Evolutionary conservation across 2,888 invertebrate species (phyloP), one percentile per base, ranked within the genome.

Genomic region (Andrena camellia): DNA sequence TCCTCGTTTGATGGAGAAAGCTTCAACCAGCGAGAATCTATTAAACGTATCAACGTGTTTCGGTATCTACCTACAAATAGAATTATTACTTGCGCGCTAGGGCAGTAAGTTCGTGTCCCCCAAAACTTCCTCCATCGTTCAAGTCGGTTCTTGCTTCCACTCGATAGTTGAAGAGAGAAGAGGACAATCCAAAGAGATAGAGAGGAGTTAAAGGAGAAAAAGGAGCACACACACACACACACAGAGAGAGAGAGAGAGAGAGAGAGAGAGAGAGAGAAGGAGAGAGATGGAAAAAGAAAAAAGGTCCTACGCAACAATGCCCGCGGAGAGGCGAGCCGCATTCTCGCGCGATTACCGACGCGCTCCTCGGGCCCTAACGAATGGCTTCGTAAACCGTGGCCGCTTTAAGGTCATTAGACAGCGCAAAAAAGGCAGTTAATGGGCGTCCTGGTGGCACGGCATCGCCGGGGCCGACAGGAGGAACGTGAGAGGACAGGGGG

Each of bases 401-500:
- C 85, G 90, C 89, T 90, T 90, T 89, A 87, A 90, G 90, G 90
- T 90, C 91, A 90, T 91, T 91, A 90, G 90, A 86, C 89, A 81
- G 83, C 81, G 90, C 86, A 91, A 90, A 90, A 92, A 91, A 88
- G 86, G 74, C 84, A 89, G 88, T 88, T 90, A 91, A 91, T 89
- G 86, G 90, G 74, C 89, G 84, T 82, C 86, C 84, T 82, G 84
- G 89, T 82, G 77, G 85, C 81, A 80, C 77, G 74, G 81, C 84
- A 78, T 68, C 76, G 78, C 79, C 68, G 80, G 81, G 78, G 70
- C 74, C 69, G 76, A 68, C 63, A 81, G 66, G 68, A 64, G 70
- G 78, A 63, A 63, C 72, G 26, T 54, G 68, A 29, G 68, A 72
- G 31, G 75, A 69, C 78, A 62, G 50, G 78, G 69, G 17, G 42